Evolutionary conservation across 2,888 invertebrate genomes (phyloP).

Genomic region (Agrilus mali): DNA sequence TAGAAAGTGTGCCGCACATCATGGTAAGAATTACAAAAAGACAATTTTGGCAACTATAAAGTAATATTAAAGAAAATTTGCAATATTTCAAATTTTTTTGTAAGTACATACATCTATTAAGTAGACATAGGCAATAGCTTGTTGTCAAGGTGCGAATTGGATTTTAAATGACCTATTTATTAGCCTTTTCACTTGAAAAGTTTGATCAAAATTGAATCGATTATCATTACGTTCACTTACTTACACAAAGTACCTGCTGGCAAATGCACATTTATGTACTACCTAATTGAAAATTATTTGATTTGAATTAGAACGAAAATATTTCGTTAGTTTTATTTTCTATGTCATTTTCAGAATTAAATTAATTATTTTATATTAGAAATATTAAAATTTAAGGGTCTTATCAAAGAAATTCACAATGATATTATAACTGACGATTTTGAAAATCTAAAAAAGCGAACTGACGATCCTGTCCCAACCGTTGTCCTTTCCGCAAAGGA

Average conservation of each 20-base stretch:
- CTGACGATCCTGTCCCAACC: constrained; percentile 56
- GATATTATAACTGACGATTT: constrained; percentile 67
- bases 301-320: too few relatives aligned
- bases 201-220: too few relatives aligned
- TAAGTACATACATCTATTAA: too few relatives aligned
- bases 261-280: too few relatives aligned
- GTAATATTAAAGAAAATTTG: not conserved
- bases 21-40: constrained; percentile 48
- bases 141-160: not conserved
- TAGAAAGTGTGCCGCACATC: constrained; percentile 87
- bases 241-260: too few relatives aligned
- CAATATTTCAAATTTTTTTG: not conserved
- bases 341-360: not conserved
- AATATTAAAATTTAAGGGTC: constrained; percentile 43
- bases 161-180: not conserved
- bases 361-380: not conserved
- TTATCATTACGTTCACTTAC: too few relatives aligned
- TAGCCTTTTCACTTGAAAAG: too few relatives aligned
- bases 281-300: too few relatives aligned
- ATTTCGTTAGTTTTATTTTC: not conserved
- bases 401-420: constrained; percentile 68
- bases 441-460: constrained; percentile 51
- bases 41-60: not conserved
- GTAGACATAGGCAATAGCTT: not conserved
- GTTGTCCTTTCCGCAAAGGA: constrained; percentile 64